Conservation (phyloP, 1,140 invertebrate genomes). For the Euschistus heros region DNA sequence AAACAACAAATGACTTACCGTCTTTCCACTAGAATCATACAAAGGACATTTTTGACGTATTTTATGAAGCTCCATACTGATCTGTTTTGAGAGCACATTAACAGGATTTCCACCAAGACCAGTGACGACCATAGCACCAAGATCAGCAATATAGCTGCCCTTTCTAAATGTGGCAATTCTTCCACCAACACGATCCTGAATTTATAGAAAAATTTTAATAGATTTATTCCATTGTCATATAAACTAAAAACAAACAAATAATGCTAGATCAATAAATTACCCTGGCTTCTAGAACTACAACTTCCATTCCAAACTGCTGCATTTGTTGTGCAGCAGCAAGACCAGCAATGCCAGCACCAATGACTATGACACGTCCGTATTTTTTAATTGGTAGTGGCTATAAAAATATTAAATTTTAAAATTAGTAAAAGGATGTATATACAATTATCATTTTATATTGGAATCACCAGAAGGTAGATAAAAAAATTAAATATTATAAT, state of each 20-base stretch:
- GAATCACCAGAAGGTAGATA: neutral
- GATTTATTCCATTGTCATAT: neutral
- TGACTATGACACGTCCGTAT: constrained; percentile 82
- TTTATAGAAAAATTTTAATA: constrained; percentile 4
- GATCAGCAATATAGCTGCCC: constrained; percentile 86
- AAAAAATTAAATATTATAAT: neutral
- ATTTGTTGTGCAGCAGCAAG: constrained; percentile 88
- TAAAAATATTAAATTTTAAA: too few relatives aligned
- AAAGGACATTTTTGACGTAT: constrained; percentile 94
- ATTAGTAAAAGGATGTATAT: too few relatives aligned
- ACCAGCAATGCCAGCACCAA: constrained; percentile 90
- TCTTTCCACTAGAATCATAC: constrained; percentile 87
- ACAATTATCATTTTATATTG: too few relatives aligned
- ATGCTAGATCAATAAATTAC: constrained; percentile 35
- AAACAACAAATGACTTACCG: constrained; percentile 42
- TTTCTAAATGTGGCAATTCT: constrained; percentile 94
- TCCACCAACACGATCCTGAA: constrained; percentile 84
- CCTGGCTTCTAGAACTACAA: constrained; percentile 86
- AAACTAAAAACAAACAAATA: neutral
- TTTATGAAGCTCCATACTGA: constrained; percentile 92
- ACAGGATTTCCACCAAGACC: constrained; percentile 92
- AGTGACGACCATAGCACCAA: constrained; percentile 83
- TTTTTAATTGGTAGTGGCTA: constrained; percentile 61
- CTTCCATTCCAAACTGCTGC: constrained; percentile 92
- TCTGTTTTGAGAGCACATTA: constrained; percentile 89